A percentile compares a stretch with the other conserved stretches of the same genome.
Evolutionary conservation across 2,113 vertebrate species (phyloP).

Genomic region (Spermophilus dauricus): DNA sequence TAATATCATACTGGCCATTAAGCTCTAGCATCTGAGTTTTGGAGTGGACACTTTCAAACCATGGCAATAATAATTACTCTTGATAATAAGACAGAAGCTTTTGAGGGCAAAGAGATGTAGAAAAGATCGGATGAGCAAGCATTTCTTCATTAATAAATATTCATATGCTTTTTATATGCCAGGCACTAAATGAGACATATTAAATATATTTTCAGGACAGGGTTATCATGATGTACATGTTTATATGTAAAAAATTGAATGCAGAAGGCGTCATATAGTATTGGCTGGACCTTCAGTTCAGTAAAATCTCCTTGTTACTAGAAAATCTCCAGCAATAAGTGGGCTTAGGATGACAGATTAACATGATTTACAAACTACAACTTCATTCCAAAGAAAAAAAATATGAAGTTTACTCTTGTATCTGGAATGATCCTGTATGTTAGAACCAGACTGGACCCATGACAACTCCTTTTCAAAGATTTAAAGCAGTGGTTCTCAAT

Average conservation of each 20-base stretch:
- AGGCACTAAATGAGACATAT: neutral
- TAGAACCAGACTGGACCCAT: neutral
- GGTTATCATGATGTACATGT: neutral
- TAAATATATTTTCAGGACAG: slow-evolving; percentile 3
- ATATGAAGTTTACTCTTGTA: neutral
- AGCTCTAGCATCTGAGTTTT: neutral
- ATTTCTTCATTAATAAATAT: slow-evolving; percentile 52
- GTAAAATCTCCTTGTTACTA: neutral
- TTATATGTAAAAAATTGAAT: neutral
- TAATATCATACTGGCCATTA: neutral
- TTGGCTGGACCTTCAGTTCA: neutral
- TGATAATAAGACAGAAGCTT: neutral
- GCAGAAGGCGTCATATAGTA: neutral
- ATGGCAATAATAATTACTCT: neutral
- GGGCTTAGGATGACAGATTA: neutral
- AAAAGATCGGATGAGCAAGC: neutral
- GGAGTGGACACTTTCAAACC: neutral
- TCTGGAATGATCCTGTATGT: neutral
- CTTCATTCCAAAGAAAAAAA: neutral
- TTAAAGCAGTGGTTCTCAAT: neutral
- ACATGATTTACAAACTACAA: slow-evolving; percentile 7
- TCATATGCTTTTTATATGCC: neutral
- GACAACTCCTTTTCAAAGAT: neutral
- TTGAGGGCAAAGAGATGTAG: neutral
- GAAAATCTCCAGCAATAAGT: neutral